Percentiles rank a stretch among this genome's conserved stretches.
phyloP scores from a whole-genome alignment of 2,113 vertebrate species.

The Dipodomys merriami region DNA sequence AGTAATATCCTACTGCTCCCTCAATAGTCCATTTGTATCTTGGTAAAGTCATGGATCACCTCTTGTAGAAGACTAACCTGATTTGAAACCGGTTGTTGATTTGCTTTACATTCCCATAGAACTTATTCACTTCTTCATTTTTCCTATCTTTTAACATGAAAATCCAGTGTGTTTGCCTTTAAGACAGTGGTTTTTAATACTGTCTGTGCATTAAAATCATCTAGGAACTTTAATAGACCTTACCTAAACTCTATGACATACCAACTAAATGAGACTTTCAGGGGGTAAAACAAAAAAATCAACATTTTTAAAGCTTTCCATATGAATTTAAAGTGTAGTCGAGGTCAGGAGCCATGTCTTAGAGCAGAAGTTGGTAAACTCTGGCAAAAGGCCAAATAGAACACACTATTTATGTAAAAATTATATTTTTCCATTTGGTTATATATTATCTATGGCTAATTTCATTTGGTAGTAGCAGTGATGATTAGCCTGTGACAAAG shows the following conservation, averaged over 20 bases:
- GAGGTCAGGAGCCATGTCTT: not conserved
- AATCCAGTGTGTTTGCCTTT: not conserved
- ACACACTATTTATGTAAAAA: conserved; percentile 6
- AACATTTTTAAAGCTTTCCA: conserved; percentile 16
- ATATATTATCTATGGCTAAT: not conserved
- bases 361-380: not conserved
- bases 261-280: not conserved
- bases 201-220: not conserved
- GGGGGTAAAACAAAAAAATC: not conserved
- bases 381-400: not conserved
- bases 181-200: conserved; percentile 24
- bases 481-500: not conserved
- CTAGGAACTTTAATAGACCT: conserved; percentile 3
- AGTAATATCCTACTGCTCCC: not conserved
- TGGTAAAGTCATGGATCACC: not conserved
- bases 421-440: not conserved
- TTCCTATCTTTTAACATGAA: not conserved
- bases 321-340: not conserved
- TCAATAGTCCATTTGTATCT: not conserved
- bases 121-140: not conserved
- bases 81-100: not conserved
- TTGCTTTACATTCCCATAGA: not conserved
- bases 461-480: not conserved
- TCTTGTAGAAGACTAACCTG: not conserved
- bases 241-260: not conserved